phyloP scores from a whole-genome alignment of 2,797 vertebrate species.

The Enoplosus armatus region DNA sequence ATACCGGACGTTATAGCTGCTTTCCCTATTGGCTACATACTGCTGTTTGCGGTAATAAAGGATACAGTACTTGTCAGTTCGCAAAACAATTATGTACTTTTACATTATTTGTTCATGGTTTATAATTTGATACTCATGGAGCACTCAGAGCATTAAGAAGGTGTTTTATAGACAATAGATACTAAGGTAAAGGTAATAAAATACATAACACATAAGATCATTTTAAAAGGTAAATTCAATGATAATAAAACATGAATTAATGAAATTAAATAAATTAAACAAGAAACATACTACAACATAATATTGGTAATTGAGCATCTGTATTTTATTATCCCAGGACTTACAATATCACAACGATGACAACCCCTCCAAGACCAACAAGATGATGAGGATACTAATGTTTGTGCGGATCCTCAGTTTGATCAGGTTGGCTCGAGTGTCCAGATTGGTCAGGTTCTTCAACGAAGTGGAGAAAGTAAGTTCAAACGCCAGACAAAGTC shows the following conservation, averaged over 20 bases:
- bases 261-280: not conserved
- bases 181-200: not conserved
- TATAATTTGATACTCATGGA: constrained; percentile 4
- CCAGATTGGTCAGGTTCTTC: constrained; percentile 85
- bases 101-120: not conserved
- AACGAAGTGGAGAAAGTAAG: constrained; percentile 88
- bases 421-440: constrained; percentile 84
- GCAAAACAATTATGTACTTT: constrained; percentile 3
- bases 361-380: constrained; percentile 83
- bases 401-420: constrained; percentile 87
- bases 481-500: not conserved
- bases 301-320: not conserved
- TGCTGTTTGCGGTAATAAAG: constrained; percentile 84
- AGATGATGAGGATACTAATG: constrained; percentile 87
- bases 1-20: constrained; percentile 86
- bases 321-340: constrained; percentile 63
- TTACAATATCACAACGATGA: constrained; percentile 80
- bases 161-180: constrained; percentile 1
- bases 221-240: not conserved
- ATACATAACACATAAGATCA: not conserved
- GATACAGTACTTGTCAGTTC: constrained; percentile 11
- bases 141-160: not conserved
- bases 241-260: not conserved
- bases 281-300: not conserved
- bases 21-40: constrained; percentile 87